A percentile compares a stretch with the other conserved stretches of the same genome.
phyloP scores from a whole-genome alignment of 2,113 vertebrate species.

The Aramus guarauna region DNA sequence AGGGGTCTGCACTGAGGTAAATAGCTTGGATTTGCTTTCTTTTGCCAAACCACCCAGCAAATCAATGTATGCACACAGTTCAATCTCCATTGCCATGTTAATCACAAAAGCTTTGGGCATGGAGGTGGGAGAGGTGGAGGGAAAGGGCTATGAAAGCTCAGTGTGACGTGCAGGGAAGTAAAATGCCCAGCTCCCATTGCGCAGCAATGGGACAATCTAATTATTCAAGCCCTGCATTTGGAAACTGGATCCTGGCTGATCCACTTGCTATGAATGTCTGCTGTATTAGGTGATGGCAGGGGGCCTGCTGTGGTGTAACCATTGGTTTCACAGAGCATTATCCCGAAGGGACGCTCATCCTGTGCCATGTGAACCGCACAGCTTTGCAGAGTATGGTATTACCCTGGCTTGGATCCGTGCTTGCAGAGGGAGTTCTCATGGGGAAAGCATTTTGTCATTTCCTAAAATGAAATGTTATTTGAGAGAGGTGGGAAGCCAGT shows the following conservation, averaged over 20 bases:
- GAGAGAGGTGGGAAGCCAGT: background rate
- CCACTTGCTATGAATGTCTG: slow-evolving; percentile 53
- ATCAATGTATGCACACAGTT: slow-evolving; percentile 47
- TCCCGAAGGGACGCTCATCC: background rate
- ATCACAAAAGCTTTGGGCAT: background rate
- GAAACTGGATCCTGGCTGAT: slow-evolving; percentile 45
- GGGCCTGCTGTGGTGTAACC: slow-evolving; percentile 46
- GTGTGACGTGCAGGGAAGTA: background rate
- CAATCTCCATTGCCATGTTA: slow-evolving; percentile 44
- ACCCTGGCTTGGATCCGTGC: slow-evolving; percentile 51
- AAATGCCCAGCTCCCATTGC: background rate
- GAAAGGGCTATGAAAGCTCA: background rate
- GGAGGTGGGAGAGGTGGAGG: background rate
- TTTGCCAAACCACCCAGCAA: background rate
- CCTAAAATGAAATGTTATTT: background rate
- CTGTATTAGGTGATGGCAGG: slow-evolving; percentile 34
- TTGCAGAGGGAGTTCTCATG: slow-evolving; percentile 51
- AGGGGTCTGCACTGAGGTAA: slow-evolving; percentile 97
- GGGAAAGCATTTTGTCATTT: slow-evolving; percentile 7
- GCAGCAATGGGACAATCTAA: slow-evolving; percentile 2
- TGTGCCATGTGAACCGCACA: slow-evolving; percentile 42
- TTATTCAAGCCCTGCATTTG: slow-evolving; percentile 58
- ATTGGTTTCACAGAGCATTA: slow-evolving; percentile 60
- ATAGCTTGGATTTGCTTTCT: slow-evolving; percentile 62
- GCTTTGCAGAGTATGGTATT: slow-evolving; percentile 48